A percentile compares a stretch with the other conserved stretches of the same genome.
Evolutionary conservation across 1,140 invertebrate genomes (phyloP).

Genomic region (Rhagoletis pomonella): DNA sequence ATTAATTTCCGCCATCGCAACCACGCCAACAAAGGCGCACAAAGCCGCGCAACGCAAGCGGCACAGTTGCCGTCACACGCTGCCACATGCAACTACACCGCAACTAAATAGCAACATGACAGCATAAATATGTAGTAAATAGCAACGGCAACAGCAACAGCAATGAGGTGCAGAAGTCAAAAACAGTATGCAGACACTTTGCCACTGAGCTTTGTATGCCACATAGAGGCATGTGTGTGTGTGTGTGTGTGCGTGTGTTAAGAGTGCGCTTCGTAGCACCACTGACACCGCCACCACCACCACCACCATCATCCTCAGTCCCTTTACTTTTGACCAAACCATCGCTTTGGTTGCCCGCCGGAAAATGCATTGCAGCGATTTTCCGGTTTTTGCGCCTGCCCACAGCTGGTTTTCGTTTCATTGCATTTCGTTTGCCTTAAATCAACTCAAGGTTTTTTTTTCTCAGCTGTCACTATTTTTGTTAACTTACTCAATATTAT

Average conservation of each 20-base stretch:
- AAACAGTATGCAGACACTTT: background rate
- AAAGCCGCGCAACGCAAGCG: background rate
- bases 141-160: background rate
- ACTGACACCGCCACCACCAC: background rate
- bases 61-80: background rate
- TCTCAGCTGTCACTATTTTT: background rate
- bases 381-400: constrained; percentile 28
- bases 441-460: background rate
- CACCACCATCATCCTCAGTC: background rate
- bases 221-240: background rate
- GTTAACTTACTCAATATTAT: background rate
- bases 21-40: background rate
- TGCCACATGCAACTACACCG: background rate
- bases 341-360: background rate
- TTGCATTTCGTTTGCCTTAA: background rate
- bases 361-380: constrained; percentile 26
- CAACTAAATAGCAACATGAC: too few species aligned
- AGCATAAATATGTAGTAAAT: too few species aligned
- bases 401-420: constrained; percentile 26
- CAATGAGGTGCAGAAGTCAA: background rate
- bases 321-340: background rate
- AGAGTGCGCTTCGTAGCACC: too few species aligned
- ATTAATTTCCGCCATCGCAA: constrained; percentile 27
- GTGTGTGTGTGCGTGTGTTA: background rate
- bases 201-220: too few species aligned